Percentiles rank a stretch among this genome's conserved stretches.
Conservation (phyloP, 1,140 invertebrate genomes). For the Chrysoperla carnea region DNA sequence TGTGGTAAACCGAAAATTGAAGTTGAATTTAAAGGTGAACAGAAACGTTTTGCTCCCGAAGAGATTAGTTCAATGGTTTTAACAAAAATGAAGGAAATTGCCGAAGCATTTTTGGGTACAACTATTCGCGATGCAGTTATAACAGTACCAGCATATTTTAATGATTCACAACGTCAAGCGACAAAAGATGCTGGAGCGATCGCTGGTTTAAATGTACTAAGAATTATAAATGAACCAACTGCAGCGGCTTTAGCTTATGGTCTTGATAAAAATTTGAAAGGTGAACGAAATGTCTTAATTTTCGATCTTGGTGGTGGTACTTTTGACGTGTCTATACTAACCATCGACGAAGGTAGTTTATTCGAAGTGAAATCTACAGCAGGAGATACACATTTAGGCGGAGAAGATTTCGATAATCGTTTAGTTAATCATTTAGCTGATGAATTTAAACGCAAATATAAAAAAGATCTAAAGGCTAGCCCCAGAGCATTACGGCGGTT, state of each 20-base stretch:
- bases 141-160: conserved; percentile 46
- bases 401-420: conserved; percentile 64
- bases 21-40: conserved; percentile 53
- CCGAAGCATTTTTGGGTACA: conserved; percentile 29
- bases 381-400: conserved; percentile 37
- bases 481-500: conserved; percentile 34
- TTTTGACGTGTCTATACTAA: conserved; percentile 61
- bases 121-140: conserved; percentile 29
- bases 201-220: conserved; percentile 43
- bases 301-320: conserved; percentile 47
- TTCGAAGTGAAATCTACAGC: conserved; percentile 46
- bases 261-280: conserved; percentile 56
- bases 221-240: conserved; percentile 66
- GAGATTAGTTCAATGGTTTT: conserved; percentile 55
- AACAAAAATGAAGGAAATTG: conserved; percentile 39
- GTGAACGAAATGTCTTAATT: conserved; percentile 44
- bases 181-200: conserved; percentile 49
- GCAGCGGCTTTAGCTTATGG: conserved; percentile 64
- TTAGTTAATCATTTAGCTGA: conserved; percentile 45
- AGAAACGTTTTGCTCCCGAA: conserved; percentile 55
- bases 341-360: conserved; percentile 48
- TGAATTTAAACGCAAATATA: conserved; percentile 28
- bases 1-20: conserved; percentile 39
- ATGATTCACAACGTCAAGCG: conserved; percentile 48
- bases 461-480: conserved; percentile 26